phyloP scores from a whole-genome alignment of 2,113 vertebrate genomes.

The Zeus faber region DNA sequence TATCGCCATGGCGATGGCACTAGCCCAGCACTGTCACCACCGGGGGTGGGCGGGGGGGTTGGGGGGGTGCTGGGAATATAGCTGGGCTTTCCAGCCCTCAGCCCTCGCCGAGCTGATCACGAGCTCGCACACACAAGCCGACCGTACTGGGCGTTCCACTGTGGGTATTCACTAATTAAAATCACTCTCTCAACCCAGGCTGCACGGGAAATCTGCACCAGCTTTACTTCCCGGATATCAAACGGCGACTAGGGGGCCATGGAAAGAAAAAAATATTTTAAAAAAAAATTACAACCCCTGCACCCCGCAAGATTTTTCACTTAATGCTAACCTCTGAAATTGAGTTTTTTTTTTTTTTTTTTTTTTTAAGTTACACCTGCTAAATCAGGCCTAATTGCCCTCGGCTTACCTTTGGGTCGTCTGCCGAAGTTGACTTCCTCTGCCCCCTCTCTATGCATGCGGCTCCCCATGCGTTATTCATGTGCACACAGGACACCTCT shows the following conservation, averaged over 20 bases:
- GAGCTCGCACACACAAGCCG: slow-evolving; percentile 62
- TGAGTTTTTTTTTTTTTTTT: too few relatives aligned
- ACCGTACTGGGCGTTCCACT: slow-evolving; percentile 66
- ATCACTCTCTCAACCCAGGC: slow-evolving; percentile 56
- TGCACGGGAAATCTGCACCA: slow-evolving; percentile 61
- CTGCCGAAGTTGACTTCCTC: too few relatives aligned
- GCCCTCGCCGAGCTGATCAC: slow-evolving; percentile 68
- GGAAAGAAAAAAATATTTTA: too few relatives aligned
- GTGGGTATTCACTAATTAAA: slow-evolving; percentile 71
- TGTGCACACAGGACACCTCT: too few relatives aligned
- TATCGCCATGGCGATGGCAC: slow-evolving; percentile 79
- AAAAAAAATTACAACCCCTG: too few relatives aligned
- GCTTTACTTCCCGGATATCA: slow-evolving; percentile 58
- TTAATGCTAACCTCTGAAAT: too few relatives aligned
- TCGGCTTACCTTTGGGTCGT: too few relatives aligned
- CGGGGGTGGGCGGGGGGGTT: slow-evolving; percentile 63
- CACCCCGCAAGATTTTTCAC: too few relatives aligned
- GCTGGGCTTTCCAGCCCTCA: slow-evolving; percentile 54
- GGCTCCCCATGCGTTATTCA: too few relatives aligned
- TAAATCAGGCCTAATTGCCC: too few relatives aligned
- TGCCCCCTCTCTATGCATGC: too few relatives aligned
- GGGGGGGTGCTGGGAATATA: slow-evolving; percentile 65
- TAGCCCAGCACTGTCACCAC: slow-evolving; percentile 78
- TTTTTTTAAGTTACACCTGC: too few relatives aligned
- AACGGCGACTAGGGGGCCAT: slow-evolving; percentile 29